Evolutionary conservation across 2,113 vertebrate species (phyloP).

Genomic region (Hypocryptadius cinnamomeus): DNA sequence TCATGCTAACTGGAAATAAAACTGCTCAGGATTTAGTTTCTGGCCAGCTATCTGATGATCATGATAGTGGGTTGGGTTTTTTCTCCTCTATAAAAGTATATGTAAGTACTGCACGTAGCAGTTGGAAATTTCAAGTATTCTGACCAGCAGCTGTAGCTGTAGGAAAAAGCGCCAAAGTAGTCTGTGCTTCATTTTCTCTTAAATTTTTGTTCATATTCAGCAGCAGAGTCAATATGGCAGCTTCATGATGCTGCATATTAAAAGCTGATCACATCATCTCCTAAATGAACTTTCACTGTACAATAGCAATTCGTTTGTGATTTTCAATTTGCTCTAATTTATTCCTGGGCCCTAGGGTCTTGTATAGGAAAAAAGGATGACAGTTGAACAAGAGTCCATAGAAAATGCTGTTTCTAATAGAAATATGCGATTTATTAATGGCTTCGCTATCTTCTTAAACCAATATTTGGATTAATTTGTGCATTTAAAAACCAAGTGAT

Average conservation of each 20-base stretch:
- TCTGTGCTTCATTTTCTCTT: not conserved
- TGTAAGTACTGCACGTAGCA: not conserved
- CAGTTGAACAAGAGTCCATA: not conserved
- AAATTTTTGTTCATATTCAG: slow-evolving; percentile 29
- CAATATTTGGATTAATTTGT: slow-evolving; percentile 30
- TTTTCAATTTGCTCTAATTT: slow-evolving; percentile 49
- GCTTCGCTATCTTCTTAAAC: slow-evolving; percentile 2
- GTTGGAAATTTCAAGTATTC: not conserved
- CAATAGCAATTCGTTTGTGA: slow-evolving; percentile 13
- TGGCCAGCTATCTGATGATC: not conserved
- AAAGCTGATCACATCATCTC: slow-evolving; percentile 40
- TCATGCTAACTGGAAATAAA: not conserved
- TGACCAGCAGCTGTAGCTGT: not conserved
- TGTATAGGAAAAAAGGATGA: not conserved
- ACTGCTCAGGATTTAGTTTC: not conserved
- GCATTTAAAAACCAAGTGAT: not conserved
- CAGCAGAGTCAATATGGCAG: slow-evolving; percentile 40
- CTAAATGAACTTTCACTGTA: slow-evolving; percentile 22
- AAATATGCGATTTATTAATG: slow-evolving; percentile 47
- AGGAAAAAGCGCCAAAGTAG: not conserved
- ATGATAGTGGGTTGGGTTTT: not conserved
- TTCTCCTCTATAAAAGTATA: not conserved
- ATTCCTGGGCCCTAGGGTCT: slow-evolving; percentile 7
- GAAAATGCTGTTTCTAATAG: slow-evolving; percentile 8
- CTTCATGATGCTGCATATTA: slow-evolving; percentile 42